Evolutionary conservation across 2,888 invertebrate genomes (phyloP).

Genomic region (Noctua fimbriata): DNA sequence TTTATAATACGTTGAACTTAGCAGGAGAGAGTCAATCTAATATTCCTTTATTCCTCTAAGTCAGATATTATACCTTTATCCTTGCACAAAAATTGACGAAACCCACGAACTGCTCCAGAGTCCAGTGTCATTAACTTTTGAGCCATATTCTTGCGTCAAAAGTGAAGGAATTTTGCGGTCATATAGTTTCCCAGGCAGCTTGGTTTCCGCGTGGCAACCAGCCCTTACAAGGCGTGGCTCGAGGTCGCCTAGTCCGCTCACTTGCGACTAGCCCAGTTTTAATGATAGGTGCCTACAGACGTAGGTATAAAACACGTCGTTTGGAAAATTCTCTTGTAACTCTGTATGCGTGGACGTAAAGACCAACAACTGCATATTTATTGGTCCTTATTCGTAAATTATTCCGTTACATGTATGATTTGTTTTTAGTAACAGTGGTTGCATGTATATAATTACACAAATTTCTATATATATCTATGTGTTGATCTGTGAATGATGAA

Average conservation of each 20-base stretch:
- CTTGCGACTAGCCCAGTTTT: slow-evolving; percentile 68
- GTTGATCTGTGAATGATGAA: not conserved
- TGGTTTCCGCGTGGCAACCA: slow-evolving; percentile 79
- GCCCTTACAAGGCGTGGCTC: slow-evolving; percentile 73
- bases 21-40: not conserved
- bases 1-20: not conserved
- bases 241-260: slow-evolving; percentile 81
- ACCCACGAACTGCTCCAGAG: slow-evolving; percentile 14
- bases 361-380: not conserved
- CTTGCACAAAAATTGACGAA: not conserved
- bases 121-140: slow-evolving; percentile 38
- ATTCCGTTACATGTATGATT: not conserved
- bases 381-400: slow-evolving; percentile 5
- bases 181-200: slow-evolving; percentile 54
- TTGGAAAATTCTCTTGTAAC: slow-evolving; percentile 62
- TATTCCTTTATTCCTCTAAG: not conserved
- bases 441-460: not conserved
- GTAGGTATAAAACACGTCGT: slow-evolving; percentile 44
- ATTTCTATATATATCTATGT: not conserved
- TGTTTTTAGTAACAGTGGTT: not conserved
- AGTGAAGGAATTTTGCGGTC: slow-evolving; percentile 48
- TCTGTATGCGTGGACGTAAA: not conserved
- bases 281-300: slow-evolving; percentile 42
- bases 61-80: not conserved
- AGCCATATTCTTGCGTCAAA: slow-evolving; percentile 33